A percentile compares a stretch with the other conserved stretches of the same genome.
Evolutionary conservation across 2,113 vertebrate genomes (phyloP).

Genomic region (Scopus umbretta): DNA sequence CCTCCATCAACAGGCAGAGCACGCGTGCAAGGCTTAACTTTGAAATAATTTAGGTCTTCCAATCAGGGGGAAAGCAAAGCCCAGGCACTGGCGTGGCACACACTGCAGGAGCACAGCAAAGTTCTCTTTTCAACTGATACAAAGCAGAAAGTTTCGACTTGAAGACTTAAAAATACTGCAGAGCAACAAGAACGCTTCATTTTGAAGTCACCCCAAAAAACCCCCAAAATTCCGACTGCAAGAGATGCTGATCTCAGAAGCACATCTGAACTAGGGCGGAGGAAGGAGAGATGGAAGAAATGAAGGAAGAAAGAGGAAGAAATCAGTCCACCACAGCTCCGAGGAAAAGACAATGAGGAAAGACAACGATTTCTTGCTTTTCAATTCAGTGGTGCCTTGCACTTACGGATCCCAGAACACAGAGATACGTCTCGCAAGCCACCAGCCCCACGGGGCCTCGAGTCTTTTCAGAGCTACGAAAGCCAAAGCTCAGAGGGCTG

Average conservation of each 20-base stretch:
- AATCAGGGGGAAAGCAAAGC: neutral
- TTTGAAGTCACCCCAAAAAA: neutral
- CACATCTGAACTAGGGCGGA: neutral
- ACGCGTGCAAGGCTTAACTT: neutral
- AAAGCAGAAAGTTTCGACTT: neutral
- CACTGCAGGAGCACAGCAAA: neutral
- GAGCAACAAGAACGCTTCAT: neutral
- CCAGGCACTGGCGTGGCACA: neutral
- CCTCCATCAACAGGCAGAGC: neutral
- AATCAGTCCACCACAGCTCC: neutral
- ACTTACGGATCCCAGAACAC: neutral
- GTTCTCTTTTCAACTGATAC: neutral
- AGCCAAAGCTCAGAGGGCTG: neutral
- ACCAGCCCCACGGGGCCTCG: fast-evolving
- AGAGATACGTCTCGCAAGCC: neutral
- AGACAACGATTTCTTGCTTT: neutral
- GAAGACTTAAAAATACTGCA: neutral
- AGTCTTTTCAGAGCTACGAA: neutral
- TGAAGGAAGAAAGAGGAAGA: neutral
- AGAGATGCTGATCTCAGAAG: neutral
- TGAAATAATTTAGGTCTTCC: neutral
- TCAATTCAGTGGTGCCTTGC: neutral
- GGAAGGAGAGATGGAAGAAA: neutral
- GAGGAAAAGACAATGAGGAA: neutral
- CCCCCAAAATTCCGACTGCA: fast-evolving